Conservation (phyloP, 1,140 invertebrate genomes). For the Papilio aristodemus region DNA sequence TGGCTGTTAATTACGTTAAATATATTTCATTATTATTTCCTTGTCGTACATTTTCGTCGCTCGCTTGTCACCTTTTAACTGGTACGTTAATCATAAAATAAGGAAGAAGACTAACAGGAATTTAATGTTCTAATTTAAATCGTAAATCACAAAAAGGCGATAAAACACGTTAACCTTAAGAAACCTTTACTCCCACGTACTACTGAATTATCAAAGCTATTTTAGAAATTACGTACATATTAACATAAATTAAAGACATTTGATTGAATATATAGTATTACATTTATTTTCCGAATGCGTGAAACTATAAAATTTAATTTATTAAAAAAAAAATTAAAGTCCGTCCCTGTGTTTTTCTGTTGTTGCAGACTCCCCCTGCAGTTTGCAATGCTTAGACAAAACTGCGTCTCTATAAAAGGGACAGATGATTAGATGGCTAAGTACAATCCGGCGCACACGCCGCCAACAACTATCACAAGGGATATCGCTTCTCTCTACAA, state of each 20-base stretch:
- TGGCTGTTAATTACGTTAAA: neutral
- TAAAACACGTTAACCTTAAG: slow-evolving; percentile 22
- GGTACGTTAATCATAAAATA: slow-evolving; percentile 13
- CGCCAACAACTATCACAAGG: slow-evolving; percentile 60
- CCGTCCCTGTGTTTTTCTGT: slow-evolving; percentile 66
- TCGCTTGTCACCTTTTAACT: slow-evolving; percentile 3
- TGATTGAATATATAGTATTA: too few relatives aligned
- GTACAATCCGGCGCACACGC: slow-evolving; percentile 72
- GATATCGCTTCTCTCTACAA: slow-evolving; percentile 54
- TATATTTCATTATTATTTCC: neutral
- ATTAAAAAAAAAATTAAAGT: slow-evolving; percentile 39
- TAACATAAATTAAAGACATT: too few relatives aligned
- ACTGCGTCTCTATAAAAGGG: slow-evolving; percentile 77
- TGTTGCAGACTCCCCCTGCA: slow-evolving; percentile 70
- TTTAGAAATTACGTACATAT: slow-evolving; percentile 1
- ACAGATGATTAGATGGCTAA: slow-evolving; percentile 72
- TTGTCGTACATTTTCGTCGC: neutral
- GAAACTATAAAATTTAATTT: neutral
- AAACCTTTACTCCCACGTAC: slow-evolving; percentile 6
- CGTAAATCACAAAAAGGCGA: slow-evolving; percentile 12
- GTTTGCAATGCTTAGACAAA: slow-evolving; percentile 75
- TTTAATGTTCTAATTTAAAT: neutral
- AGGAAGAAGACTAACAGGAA: slow-evolving; percentile 20
- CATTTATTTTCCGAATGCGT: neutral
- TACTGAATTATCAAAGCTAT: neutral